A percentile compares a stretch with the other conserved stretches of the same genome.
Evolutionary conservation across 2,113 vertebrate genomes (phyloP).

Genomic region (Hylia prasina): DNA sequence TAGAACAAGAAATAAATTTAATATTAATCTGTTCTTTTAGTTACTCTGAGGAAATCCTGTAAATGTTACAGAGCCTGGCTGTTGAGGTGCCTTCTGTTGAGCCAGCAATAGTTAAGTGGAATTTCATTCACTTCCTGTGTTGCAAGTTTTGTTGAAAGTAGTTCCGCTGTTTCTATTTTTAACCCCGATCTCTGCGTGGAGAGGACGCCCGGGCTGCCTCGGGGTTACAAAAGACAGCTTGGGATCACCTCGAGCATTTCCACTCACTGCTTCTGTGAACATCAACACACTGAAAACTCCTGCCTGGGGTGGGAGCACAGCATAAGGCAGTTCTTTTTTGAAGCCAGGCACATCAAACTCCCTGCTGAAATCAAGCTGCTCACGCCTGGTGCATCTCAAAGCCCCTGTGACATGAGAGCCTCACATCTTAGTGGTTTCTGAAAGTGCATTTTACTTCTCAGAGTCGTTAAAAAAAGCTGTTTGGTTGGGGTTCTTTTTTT

Average conservation of each 20-base stretch:
- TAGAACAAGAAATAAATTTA: not conserved
- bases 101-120: slow-evolving; percentile 57
- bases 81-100: slow-evolving; percentile 10
- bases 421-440: not conserved
- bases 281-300: not conserved
- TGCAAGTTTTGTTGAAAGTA: slow-evolving; percentile 63
- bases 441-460: not conserved
- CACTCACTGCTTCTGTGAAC: not conserved
- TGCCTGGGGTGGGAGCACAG: not conserved
- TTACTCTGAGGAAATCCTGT: not conserved
- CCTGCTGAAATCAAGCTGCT: not conserved
- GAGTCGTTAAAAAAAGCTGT: not conserved
- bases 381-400: not conserved
- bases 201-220: slow-evolving; percentile 8
- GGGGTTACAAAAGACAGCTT: not conserved
- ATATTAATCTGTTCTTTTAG: not conserved
- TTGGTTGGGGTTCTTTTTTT: not conserved
- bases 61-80: not conserved
- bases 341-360: not conserved
- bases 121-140: slow-evolving; percentile 71
- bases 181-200: slow-evolving; percentile 15
- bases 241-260: slow-evolving; percentile 5
- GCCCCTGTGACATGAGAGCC: not conserved
- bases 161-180: slow-evolving; percentile 71
- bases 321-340: not conserved